Evolutionary conservation across 2,888 invertebrate species (phyloP).

Genomic region (Hemithea aestivaria): DNA sequence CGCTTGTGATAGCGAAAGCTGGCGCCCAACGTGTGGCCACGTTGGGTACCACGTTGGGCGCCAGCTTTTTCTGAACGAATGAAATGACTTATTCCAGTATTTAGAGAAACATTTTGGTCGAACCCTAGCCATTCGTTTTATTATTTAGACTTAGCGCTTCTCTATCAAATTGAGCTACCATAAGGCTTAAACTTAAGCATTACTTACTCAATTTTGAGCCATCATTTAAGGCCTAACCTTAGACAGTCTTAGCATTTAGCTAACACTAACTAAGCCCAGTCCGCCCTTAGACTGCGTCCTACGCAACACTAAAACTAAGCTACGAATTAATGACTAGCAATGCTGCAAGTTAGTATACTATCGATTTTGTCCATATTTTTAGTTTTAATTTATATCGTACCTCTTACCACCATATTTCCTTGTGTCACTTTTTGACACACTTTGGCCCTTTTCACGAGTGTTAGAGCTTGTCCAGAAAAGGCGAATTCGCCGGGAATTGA

Average conservation of each 20-base stretch:
- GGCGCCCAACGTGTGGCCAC: too few species aligned
- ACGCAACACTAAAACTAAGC: conserved; percentile 37
- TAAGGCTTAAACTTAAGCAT: conserved; percentile 1
- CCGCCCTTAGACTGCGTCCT: conserved; percentile 41
- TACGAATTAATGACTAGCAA: conserved; percentile 47
- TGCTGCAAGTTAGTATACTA: conserved; percentile 25
- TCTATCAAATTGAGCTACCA: conserved; percentile 9
- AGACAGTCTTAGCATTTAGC: conserved; percentile 13
- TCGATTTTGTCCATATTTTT: conserved; percentile 2
- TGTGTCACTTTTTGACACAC: too few species aligned
- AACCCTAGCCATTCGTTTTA: too few species aligned
- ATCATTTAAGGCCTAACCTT: conserved; percentile 13
- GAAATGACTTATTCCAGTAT: too few species aligned
- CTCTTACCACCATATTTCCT: too few species aligned
- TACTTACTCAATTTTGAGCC: conserved; percentile 16
- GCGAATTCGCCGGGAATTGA: too few species aligned
- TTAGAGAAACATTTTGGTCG: too few species aligned
- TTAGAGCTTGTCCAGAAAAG: too few species aligned
- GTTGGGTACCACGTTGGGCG: too few species aligned
- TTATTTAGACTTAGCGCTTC: conserved; percentile 8
- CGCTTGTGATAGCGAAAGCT: too few species aligned
- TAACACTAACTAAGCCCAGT: conserved; percentile 16
- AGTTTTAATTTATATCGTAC: not conserved
- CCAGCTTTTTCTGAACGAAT: too few species aligned
- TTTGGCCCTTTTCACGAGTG: too few species aligned